A percentile compares a stretch with the other conserved stretches of the same genome.
Conservation (phyloP, 2,113 vertebrate species). For the Poecile atricapillus region DNA sequence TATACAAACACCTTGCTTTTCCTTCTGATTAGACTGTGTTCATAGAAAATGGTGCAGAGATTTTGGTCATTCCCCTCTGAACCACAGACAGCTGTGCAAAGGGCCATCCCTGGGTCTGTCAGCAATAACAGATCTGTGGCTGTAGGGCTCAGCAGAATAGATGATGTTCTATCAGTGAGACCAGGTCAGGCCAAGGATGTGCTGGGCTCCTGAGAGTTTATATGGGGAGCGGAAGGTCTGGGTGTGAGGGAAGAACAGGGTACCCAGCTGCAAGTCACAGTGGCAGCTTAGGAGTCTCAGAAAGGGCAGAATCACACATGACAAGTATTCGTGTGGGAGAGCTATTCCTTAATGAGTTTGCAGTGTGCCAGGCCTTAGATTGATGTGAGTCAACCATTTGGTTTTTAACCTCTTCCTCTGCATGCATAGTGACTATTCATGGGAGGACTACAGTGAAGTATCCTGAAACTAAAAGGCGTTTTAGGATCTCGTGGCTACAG, state of each 20-base stretch:
- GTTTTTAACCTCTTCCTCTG: conserved; percentile 24
- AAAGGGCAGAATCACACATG: neutral
- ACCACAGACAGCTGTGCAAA: neutral
- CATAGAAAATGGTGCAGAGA: neutral
- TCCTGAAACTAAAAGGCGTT: neutral
- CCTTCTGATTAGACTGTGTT: neutral
- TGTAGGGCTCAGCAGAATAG: neutral
- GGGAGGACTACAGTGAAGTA: neutral
- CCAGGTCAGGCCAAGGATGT: neutral
- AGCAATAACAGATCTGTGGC: neutral
- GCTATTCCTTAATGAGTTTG: neutral
- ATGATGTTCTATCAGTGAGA: neutral
- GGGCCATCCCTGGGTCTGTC: neutral
- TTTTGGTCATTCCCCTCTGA: neutral
- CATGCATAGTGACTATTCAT: neutral
- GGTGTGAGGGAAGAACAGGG: neutral
- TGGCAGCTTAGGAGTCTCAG: neutral
- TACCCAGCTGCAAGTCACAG: neutral
- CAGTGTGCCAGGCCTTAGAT: neutral
- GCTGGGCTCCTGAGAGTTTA: neutral
- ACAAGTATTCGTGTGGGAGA: neutral
- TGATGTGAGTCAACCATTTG: neutral
- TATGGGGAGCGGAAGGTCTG: neutral
- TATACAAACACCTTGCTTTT: neutral
- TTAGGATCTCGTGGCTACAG: neutral